Evolutionary conservation across 2,113 vertebrate genomes (phyloP), one percentile per base, ranked within the genome.

Genomic region (Anolis carolinensis): DNA sequence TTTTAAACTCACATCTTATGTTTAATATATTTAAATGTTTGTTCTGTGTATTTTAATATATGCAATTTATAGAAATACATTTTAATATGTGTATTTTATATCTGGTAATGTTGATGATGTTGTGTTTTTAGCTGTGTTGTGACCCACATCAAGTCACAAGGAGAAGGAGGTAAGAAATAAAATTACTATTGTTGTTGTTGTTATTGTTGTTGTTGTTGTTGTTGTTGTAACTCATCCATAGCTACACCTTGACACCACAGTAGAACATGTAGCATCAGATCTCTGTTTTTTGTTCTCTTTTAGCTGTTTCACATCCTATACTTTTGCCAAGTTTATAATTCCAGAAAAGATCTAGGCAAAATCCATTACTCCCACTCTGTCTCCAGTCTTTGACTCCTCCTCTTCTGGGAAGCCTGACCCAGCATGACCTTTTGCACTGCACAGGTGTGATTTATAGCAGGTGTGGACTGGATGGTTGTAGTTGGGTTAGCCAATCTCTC

Each of bases 401-500:
- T 5, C 14, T 36, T 27, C 55, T 79, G 84, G 52, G 39, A 86
- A 74, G 8, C 23, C 21, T 76, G 68, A 50, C 79, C 68, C 44
- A 44, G 55, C 2, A 48, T 72, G 77, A 86, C 39, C 63, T 48
- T 48, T 27, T 48, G 21, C 23, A 11, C 6, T 50, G 36, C 70
- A 27, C 85, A 81, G 70, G 36, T 81, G 59, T 72, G 70, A 65
- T 86, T 86, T 81, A 74, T 65, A 44, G 39, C 21, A 67, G 59
- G 39, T 52, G 85, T 52, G 76, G 85, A 52, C 59, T 81, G 39
- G 70, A 65, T 67, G 68, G n/a, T 72, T 81, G 59, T 25, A 6
- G n/a, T 39, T 70, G 73, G 30, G 55, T 81, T 44, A 36, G 55
- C 34, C 5, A 76, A 14, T 32, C 27, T 86, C 77, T 78, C 63